These are phyloP conservation scores for Tenthredo scrophulariae DNA, from an alignment of 2,888 invertebrate genomes.

Conservation along the genomic window DNA sequence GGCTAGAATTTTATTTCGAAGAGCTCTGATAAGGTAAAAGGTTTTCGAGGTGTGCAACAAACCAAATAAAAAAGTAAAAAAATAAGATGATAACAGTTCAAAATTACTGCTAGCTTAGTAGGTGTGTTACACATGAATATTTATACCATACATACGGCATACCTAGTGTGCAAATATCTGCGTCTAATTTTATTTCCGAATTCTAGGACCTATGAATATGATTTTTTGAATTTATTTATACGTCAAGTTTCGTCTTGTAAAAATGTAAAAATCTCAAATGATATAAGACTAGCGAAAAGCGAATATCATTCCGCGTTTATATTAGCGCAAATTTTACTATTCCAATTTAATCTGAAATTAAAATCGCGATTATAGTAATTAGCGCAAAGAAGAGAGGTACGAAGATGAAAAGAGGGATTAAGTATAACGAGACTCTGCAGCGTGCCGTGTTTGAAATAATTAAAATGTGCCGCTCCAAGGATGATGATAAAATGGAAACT, in stretches of 20 bases:
- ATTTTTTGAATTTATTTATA: not conserved
- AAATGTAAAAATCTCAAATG: too few relatives aligned
- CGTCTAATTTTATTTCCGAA: not conserved
- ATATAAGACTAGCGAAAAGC: not conserved
- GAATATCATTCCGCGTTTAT: not conserved
- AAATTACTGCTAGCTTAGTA: not conserved
- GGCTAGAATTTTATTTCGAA: not conserved
- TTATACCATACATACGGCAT: not conserved
- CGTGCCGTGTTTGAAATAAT: not conserved
- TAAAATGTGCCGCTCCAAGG: conserved; percentile 23
- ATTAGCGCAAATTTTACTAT: not conserved
- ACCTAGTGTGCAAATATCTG: not conserved
- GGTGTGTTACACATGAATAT: not conserved
- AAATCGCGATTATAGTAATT: not conserved
- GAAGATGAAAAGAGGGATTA: not conserved
- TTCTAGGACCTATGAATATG: not conserved
- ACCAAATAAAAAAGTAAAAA: not conserved
- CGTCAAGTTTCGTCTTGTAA: too few relatives aligned
- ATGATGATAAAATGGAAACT: conserved; percentile 21
- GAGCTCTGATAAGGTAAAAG: not conserved
- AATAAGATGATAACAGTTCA: not conserved
- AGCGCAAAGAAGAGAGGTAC: not conserved
- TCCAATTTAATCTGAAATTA: not conserved
- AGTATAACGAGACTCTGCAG: not conserved
- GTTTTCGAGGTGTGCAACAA: not conserved